A percentile compares a stretch with the other conserved stretches of the same genome.
phyloP scores from a whole-genome alignment of 1,140 invertebrate species.

The Procambarus clarkii region DNA sequence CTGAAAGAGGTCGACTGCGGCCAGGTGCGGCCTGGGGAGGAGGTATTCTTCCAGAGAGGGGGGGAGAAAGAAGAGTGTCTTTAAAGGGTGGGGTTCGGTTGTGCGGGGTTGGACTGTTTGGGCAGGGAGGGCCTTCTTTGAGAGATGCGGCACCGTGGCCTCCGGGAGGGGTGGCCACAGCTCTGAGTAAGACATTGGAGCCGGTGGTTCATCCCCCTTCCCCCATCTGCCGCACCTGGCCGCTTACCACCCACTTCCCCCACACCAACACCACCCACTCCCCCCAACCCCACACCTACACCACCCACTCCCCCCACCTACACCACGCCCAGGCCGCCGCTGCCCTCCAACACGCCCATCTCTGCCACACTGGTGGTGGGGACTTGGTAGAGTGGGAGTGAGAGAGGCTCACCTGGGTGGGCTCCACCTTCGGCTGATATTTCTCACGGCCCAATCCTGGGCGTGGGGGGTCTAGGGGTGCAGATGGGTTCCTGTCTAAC shows the following conservation, averaged over 20 bases:
- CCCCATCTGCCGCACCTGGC: conserved; percentile 18
- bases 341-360: no score
- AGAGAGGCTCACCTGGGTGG: no score
- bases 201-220: neutral
- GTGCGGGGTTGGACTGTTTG: neutral
- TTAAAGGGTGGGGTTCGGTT: neutral
- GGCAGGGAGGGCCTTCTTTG: neutral
- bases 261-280: no score
- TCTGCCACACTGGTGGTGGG: no score
- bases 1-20: neutral
- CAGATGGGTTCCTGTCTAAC: no score
- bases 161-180: neutral
- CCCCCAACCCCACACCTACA: no score
- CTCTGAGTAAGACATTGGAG: conserved; percentile 37
- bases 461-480: no score
- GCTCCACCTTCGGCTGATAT: no score
- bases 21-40: neutral
- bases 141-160: neutral
- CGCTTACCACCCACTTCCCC: neutral
- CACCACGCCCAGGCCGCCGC: neutral
- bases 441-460: no score
- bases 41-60: no score
- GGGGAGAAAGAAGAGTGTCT: no score
- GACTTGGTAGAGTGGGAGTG: no score
- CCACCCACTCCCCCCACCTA: neutral